These are phyloP conservation scores for Chionis minor DNA, from an alignment of 2,113 vertebrate species.

Conservation along the genomic window DNA sequence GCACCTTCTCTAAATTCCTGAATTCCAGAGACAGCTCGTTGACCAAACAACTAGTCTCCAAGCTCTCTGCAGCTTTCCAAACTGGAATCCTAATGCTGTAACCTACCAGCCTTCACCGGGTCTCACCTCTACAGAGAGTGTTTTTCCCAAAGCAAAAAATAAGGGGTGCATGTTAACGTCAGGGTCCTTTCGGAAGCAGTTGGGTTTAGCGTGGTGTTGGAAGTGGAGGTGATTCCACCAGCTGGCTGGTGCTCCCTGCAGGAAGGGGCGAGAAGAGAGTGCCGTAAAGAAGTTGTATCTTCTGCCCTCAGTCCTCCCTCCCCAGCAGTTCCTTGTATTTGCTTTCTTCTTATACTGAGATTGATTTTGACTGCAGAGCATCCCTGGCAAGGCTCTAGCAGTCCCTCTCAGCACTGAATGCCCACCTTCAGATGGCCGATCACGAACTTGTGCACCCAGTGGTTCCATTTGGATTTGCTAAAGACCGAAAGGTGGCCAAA, in stretches of 20 bases:
- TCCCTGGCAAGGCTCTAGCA: background rate
- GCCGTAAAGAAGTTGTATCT: background rate
- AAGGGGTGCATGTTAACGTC: conserved; percentile 84
- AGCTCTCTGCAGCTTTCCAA: background rate
- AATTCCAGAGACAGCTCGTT: background rate
- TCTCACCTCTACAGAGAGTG: conserved; percentile 82
- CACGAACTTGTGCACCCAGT: conserved; percentile 81
- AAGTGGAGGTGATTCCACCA: conserved; percentile 88
- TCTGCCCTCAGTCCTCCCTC: background rate
- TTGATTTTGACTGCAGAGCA: background rate
- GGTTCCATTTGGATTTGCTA: conserved; percentile 79
- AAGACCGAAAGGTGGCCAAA: conserved; percentile 85
- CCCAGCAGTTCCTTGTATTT: background rate
- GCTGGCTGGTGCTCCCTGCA: conserved; percentile 81
- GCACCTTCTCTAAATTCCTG: background rate
- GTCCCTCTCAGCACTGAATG: background rate
- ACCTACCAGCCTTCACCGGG: background rate
- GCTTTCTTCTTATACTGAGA: background rate
- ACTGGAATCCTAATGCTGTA: background rate
- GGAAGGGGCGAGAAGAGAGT: background rate
- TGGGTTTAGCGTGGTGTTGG: conserved; percentile 86
- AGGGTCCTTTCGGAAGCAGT: conserved; percentile 83
- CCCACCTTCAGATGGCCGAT: conserved; percentile 84
- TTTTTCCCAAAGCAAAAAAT: conserved; percentile 82
- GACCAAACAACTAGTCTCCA: background rate